phyloP scores from a whole-genome alignment of 2,113 vertebrate species.

The Amblyornis subalaris region DNA sequence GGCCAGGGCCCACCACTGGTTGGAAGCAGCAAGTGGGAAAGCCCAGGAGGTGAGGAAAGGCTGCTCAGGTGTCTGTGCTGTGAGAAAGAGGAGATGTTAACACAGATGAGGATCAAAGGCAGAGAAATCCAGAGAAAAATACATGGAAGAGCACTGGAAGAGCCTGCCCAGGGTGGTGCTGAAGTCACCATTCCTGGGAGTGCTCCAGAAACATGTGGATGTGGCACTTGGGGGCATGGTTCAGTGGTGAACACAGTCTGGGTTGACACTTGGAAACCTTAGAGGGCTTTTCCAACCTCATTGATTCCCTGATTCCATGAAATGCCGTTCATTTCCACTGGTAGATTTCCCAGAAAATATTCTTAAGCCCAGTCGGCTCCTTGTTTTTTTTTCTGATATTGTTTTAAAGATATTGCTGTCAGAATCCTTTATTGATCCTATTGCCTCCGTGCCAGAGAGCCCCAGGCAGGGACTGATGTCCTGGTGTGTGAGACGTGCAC shows the following conservation, averaged over 20 bases:
- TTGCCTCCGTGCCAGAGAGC: background rate
- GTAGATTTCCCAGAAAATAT: background rate
- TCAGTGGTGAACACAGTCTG: background rate
- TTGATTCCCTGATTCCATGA: background rate
- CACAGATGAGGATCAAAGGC: background rate
- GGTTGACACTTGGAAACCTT: background rate
- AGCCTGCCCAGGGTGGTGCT: background rate
- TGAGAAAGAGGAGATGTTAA: background rate
- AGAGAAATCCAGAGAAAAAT: background rate
- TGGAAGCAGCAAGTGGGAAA: background rate
- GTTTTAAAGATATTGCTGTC: background rate
- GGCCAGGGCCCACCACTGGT: background rate
- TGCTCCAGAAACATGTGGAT: fast-evolving
- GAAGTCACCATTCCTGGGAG: background rate
- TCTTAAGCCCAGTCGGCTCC: background rate
- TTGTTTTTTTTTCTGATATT: fast-evolving
- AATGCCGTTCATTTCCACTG: background rate
- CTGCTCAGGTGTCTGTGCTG: background rate
- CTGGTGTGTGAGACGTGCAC: background rate
- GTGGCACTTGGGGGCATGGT: fast-evolving
- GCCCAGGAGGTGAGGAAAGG: background rate
- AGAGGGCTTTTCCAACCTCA: background rate
- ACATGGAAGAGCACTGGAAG: background rate
- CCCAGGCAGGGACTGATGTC: background rate
- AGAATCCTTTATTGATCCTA: background rate